Percentiles rank a stretch among this genome's conserved stretches.
Evolutionary conservation across 1,140 invertebrate species (phyloP).

Genomic region (Riptortus pedestris): DNA sequence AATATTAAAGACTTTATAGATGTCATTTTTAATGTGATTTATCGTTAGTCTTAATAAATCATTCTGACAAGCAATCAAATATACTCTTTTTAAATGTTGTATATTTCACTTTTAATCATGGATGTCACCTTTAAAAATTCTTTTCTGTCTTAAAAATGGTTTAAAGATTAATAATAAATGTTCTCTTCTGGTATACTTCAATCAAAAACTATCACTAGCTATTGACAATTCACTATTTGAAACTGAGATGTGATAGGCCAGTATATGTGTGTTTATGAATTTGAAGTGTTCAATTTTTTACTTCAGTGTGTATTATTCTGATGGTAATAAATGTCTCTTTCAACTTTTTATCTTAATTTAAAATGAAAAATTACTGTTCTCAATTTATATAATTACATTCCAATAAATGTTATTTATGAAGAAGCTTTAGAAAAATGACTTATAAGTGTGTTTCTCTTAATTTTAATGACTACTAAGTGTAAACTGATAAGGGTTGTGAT

Average conservation of each 20-base stretch:
- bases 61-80: constrained; percentile 12
- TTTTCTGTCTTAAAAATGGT: neutral
- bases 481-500: constrained; percentile 17
- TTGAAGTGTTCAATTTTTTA: neutral
- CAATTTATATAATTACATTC: neutral
- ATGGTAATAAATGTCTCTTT: neutral
- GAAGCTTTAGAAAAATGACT: neutral
- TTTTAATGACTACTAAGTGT: neutral
- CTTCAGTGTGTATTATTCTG: neutral
- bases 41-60: constrained; percentile 11
- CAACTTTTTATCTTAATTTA: neutral
- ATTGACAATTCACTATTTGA: neutral
- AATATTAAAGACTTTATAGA: constrained; percentile 16
- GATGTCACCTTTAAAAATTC: constrained; percentile 6
- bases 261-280: neutral
- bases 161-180: neutral
- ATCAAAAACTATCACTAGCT: neutral
- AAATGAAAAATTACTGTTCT: neutral
- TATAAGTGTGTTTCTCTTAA: constrained; percentile 3
- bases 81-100: constrained; percentile 11
- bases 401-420: neutral
- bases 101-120: constrained; percentile 4
- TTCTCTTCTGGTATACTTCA: neutral
- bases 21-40: constrained; percentile 14
- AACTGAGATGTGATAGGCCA: neutral